Conservation (phyloP, 2,888 invertebrate genomes). For the Tortricodes alternella region DNA sequence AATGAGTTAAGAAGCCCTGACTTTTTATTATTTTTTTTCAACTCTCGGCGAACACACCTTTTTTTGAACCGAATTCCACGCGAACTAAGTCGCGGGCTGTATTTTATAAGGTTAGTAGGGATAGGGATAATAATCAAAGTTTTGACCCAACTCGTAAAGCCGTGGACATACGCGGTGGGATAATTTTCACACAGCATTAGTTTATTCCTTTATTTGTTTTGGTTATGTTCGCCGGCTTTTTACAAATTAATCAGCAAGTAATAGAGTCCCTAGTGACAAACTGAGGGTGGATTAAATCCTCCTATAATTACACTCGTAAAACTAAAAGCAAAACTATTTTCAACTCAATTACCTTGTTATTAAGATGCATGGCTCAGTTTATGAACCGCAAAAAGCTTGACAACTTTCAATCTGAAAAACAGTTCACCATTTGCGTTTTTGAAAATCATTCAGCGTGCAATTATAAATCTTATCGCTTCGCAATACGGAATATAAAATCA, state of each 20-base stretch:
- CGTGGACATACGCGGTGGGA: not conserved
- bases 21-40: too few species aligned
- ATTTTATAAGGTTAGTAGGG: too few species aligned
- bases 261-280: conserved; percentile 33
- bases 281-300: conserved; percentile 20
- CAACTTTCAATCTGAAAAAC: conserved; percentile 15
- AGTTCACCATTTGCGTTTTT: not conserved
- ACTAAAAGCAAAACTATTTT: not conserved
- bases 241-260: conserved; percentile 54
- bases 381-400: not conserved
- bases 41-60: too few species aligned
- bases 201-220: conserved; percentile 22
- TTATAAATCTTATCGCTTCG: not conserved
- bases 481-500: not conserved
- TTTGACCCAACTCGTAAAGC: not conserved
- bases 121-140: not conserved
- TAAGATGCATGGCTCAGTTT: not conserved
- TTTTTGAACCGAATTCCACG: too few species aligned
- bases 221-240: conserved; percentile 40
- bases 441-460: not conserved
- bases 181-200: conserved; percentile 18
- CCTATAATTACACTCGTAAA: not conserved
- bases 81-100: too few species aligned
- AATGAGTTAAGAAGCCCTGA: too few species aligned
- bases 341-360: not conserved